Evolutionary conservation across 2,797 vertebrate species (phyloP).

Genomic region (Coluber constrictor): DNA sequence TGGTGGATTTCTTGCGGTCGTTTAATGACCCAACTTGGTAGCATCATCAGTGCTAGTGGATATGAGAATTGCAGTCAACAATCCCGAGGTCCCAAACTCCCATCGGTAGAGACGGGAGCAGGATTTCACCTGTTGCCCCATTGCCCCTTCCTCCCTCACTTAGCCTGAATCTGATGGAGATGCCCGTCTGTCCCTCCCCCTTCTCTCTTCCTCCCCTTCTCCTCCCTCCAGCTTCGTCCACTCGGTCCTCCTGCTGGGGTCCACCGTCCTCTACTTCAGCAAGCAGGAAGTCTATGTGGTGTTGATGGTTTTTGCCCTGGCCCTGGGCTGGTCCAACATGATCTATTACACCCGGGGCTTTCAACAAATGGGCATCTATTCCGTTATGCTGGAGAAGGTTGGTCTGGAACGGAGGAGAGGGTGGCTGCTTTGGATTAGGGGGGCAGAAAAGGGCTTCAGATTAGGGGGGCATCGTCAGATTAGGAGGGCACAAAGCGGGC

Average conservation of each 20-base stretch:
- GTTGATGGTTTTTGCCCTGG: slow-evolving; percentile 86
- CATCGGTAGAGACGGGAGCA: background rate
- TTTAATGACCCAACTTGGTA: no score
- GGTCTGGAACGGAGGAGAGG: slow-evolving; percentile 14
- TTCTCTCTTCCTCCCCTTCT: background rate
- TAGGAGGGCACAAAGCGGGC: no score
- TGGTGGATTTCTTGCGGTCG: no score
- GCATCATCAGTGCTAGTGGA: background rate
- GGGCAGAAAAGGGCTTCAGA: no score
- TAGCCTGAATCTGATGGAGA: background rate
- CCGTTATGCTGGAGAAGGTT: slow-evolving; percentile 96
- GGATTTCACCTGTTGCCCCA: background rate
- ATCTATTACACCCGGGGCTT: slow-evolving; percentile 89
- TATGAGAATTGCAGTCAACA: background rate
- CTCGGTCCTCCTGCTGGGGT: slow-evolving; percentile 77
- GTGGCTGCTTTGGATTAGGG: accelerated
- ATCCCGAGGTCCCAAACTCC: background rate
- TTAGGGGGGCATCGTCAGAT: no score
- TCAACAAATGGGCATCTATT: slow-evolving; percentile 92
- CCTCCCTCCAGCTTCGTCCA: slow-evolving; percentile 81
- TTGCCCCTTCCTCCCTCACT: background rate
- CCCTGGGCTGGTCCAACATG: slow-evolving; percentile 90
- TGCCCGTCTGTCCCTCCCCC: background rate
- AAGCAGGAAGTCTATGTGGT: slow-evolving; percentile 74
- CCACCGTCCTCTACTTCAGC: slow-evolving; percentile 74